phyloP scores from a whole-genome alignment of 2,797 vertebrate species.

The Tokudaia tokunoshimensis region DNA sequence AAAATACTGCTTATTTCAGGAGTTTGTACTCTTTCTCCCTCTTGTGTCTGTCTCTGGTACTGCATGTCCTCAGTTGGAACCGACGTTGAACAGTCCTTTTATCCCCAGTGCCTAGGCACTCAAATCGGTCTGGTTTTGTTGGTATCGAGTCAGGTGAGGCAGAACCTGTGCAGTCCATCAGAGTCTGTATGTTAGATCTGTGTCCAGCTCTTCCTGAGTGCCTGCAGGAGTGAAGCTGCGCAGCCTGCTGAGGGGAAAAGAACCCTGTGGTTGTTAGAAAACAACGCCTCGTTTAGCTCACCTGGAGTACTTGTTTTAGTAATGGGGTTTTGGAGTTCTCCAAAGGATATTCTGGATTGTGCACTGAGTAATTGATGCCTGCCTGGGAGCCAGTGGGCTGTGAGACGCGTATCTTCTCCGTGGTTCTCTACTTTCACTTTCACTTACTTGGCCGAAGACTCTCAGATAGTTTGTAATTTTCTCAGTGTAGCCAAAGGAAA shows the following conservation, averaged over 20 bases:
- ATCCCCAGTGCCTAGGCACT: neutral
- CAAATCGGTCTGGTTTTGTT: neutral
- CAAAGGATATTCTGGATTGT: neutral
- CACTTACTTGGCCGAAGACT: neutral
- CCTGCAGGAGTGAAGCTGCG: neutral
- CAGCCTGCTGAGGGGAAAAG: neutral
- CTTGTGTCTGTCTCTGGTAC: conserved; percentile 33
- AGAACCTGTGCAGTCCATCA: neutral
- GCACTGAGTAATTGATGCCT: neutral
- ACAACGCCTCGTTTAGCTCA: neutral
- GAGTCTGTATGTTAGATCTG: neutral
- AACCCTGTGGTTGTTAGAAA: neutral
- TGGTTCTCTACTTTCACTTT: neutral
- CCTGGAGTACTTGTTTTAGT: neutral
- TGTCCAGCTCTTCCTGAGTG: neutral
- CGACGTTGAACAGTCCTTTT: neutral
- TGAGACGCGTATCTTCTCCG: neutral
- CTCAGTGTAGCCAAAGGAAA: neutral
- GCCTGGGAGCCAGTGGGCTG: neutral
- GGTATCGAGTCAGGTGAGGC: neutral
- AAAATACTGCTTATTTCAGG: neutral
- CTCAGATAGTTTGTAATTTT: neutral
- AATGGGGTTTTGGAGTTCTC: neutral
- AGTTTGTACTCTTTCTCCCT: conserved; percentile 54
- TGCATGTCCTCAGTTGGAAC: neutral